Percentiles rank a stretch among this genome's conserved stretches.
phyloP scores from a whole-genome alignment of 2,797 vertebrate species.

The Rhadinocentrus ornatus region DNA sequence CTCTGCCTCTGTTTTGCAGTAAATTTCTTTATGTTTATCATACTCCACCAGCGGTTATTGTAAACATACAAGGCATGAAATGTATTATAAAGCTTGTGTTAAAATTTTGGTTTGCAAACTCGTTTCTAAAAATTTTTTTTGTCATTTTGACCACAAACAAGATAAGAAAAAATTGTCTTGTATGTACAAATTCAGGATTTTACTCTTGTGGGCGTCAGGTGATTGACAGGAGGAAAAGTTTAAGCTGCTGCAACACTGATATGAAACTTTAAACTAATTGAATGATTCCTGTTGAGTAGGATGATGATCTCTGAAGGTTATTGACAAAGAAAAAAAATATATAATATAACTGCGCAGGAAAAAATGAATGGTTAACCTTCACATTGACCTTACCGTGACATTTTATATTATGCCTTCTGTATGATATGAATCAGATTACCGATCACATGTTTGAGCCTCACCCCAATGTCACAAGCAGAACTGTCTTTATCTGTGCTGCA shows the following conservation, averaged over 20 bases:
- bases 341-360: conserved; percentile 4
- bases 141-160: background rate
- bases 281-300: conserved; percentile 29
- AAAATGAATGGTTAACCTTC: conserved; percentile 24
- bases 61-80: background rate
- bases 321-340: background rate
- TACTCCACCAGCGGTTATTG: background rate
- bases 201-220: background rate
- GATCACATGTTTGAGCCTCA: conserved; percentile 38
- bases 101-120: conserved; percentile 11
- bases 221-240: conserved; percentile 15
- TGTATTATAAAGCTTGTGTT: background rate
- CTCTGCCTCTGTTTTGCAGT: background rate
- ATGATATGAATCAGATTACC: conserved; percentile 30
- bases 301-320: background rate
- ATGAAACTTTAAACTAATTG: conserved; percentile 12
- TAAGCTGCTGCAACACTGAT: conserved; percentile 4
- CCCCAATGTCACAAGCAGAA: background rate
- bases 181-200: conserved; percentile 1
- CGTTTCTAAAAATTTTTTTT: conserved; percentile 26
- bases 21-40: background rate
- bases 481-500: conserved; percentile 4
- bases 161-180: background rate
- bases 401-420: conserved; percentile 15
- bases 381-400: conserved; percentile 14